phyloP scores from a whole-genome alignment of 2,113 vertebrate genomes.

The Ailuropoda melanoleuca region DNA sequence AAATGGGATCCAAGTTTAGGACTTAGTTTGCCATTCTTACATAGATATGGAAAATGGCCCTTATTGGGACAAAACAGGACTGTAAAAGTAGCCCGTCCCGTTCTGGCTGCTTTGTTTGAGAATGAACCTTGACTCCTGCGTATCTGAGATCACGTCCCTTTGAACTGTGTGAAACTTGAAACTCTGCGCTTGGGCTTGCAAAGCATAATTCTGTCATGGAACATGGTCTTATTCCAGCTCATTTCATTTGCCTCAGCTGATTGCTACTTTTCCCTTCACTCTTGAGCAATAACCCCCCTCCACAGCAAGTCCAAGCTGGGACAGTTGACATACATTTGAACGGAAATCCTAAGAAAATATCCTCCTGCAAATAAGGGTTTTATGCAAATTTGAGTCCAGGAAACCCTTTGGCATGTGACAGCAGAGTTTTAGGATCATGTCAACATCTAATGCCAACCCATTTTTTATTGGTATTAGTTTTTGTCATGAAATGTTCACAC shows the following conservation, averaged over 20 bases:
- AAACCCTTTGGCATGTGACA: background rate
- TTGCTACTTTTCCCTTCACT: background rate
- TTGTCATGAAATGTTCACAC: slow-evolving; percentile 71
- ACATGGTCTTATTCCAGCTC: background rate
- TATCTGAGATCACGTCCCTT: background rate
- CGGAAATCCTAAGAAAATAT: slow-evolving; percentile 21
- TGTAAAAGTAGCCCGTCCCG: slow-evolving; percentile 37
- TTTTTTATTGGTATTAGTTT: slow-evolving; percentile 56
- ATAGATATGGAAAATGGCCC: slow-evolving; percentile 66
- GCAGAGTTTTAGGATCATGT: slow-evolving; percentile 69
- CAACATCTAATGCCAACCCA: slow-evolving; percentile 54
- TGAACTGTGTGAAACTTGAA: slow-evolving; percentile 74
- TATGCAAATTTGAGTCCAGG: slow-evolving; percentile 9
- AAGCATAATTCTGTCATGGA: background rate
- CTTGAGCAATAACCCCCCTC: background rate
- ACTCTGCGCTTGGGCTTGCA: slow-evolving; percentile 47
- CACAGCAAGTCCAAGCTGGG: background rate
- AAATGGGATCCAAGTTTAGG: slow-evolving; percentile 4
- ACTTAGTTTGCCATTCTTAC: background rate
- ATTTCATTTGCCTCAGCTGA: background rate
- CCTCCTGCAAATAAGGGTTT: background rate
- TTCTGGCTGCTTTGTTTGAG: slow-evolving; percentile 65
- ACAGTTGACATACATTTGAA: background rate
- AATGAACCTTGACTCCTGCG: slow-evolving; percentile 40
- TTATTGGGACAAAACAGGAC: slow-evolving; percentile 76